These are phyloP conservation scores for Arnoldichthys spilopterus DNA, from an alignment of 2,797 vertebrate species.

Conservation along the genomic window DNA sequence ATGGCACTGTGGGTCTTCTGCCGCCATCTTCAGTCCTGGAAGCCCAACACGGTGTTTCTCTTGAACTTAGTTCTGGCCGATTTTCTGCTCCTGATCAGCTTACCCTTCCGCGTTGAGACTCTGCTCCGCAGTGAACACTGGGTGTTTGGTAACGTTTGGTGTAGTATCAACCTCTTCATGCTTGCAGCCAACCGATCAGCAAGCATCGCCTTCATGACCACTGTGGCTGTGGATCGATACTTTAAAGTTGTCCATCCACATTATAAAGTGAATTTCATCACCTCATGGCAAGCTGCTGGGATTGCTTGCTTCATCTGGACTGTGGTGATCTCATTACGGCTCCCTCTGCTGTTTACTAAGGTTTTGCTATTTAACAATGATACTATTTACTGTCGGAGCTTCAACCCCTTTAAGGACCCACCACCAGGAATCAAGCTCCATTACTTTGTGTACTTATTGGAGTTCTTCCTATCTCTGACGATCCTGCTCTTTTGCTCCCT, in stretches of 20 bases:
- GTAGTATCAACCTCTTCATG: constrained; percentile 74
- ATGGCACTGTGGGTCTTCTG: constrained; percentile 76
- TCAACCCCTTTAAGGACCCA: constrained; percentile 15
- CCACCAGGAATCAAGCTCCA: constrained; percentile 60
- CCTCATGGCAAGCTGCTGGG: constrained; percentile 9
- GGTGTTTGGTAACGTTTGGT: constrained; percentile 62
- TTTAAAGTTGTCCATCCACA: constrained; percentile 78
- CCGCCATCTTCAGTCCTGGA: constrained; percentile 68
- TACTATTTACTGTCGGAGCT: constrained; percentile 64
- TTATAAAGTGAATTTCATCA: constrained; percentile 64
- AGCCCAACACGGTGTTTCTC: constrained; percentile 71
- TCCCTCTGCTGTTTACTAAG: constrained; percentile 69
- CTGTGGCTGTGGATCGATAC: constrained; percentile 75
- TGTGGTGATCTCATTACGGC: constrained; percentile 63
- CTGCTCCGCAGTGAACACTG: constrained; percentile 59
- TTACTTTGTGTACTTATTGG: constrained; percentile 64
- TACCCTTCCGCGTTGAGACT: constrained; percentile 75
- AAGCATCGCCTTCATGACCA: constrained; percentile 75
- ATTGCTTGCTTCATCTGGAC: constrained; percentile 65
- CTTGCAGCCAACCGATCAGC: constrained; percentile 73
- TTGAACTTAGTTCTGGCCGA: constrained; percentile 77
- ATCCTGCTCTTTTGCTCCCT: constrained; percentile 74
- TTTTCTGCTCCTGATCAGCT: constrained; percentile 74
- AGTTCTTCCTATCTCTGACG: constrained; percentile 73
- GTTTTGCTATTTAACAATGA: neutral